Evolutionary conservation across 2,888 invertebrate species (phyloP).

Genomic region (Drosophila limbata): DNA sequence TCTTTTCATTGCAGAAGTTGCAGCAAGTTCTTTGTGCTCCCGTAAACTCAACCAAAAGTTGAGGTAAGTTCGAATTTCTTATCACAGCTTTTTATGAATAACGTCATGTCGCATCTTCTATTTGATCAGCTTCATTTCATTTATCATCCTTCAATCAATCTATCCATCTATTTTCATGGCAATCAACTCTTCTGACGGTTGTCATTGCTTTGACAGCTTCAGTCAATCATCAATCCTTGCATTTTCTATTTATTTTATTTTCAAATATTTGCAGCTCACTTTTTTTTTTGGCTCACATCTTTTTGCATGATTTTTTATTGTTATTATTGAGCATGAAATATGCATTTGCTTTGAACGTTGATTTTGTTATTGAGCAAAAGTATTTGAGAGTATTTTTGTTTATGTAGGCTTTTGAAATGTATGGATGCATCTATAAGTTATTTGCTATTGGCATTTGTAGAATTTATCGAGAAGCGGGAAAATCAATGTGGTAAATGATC

Average conservation of each 20-base stretch:
- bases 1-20: constrained; percentile 53
- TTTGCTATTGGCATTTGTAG: background rate
- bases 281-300: constrained; percentile 14
- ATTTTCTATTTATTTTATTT: constrained; percentile 20
- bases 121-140: constrained; percentile 7
- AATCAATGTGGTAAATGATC: background rate
- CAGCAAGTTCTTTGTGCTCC: constrained; percentile 15
- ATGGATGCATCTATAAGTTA: constrained; percentile 1
- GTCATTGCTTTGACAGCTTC: constrained; percentile 47
- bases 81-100: constrained; percentile 10
- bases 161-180: constrained; percentile 15
- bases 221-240: constrained; percentile 32
- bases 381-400: background rate
- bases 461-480: background rate
- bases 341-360: constrained; percentile 24
- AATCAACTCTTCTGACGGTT: constrained; percentile 31
- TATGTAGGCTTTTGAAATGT: background rate
- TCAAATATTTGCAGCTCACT: constrained; percentile 3
- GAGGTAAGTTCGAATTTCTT: constrained; percentile 34
- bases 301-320: constrained; percentile 3
- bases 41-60: constrained; percentile 7
- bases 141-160: background rate
- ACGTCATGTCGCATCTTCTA: constrained; percentile 1
- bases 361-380: constrained; percentile 20
- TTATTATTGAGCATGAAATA: constrained; percentile 30